A percentile compares a stretch with the other conserved stretches of the same genome.
These are phyloP conservation scores for Microtus montanus DNA, from an alignment of 2,113 vertebrate genomes.

Conservation along the genomic window DNA sequence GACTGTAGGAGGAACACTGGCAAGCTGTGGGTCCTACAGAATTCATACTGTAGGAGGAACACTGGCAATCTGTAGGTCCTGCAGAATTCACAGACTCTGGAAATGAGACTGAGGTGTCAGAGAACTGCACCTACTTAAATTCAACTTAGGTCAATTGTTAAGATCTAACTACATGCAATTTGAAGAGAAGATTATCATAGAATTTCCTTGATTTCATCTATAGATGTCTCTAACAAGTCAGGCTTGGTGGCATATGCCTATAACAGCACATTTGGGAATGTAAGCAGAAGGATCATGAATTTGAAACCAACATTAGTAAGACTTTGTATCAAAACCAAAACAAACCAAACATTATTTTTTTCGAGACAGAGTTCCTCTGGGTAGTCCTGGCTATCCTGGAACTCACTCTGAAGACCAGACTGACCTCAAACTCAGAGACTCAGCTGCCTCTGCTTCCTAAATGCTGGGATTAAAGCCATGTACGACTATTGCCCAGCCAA, in stretches of 20 bases:
- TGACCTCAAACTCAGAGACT: background rate
- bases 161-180: background rate
- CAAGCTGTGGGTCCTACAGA: background rate
- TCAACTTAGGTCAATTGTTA: background rate
- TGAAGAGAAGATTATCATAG: background rate
- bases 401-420: background rate
- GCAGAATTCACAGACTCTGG: background rate
- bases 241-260: background rate
- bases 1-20: background rate
- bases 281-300: background rate
- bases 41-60: background rate
- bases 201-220: constrained; percentile 32
- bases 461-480: background rate
- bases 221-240: background rate
- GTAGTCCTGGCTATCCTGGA: background rate
- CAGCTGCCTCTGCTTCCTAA: background rate
- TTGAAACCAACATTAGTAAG: background rate
- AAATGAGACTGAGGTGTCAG: background rate
- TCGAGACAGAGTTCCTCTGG: background rate
- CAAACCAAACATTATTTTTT: background rate
- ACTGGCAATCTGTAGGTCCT: background rate
- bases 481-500: too few species aligned
- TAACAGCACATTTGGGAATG: background rate
- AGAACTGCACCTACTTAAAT: background rate
- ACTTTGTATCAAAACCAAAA: background rate